phyloP scores from a whole-genome alignment of 2,113 vertebrate species.

The Nerophis ophidion region DNA sequence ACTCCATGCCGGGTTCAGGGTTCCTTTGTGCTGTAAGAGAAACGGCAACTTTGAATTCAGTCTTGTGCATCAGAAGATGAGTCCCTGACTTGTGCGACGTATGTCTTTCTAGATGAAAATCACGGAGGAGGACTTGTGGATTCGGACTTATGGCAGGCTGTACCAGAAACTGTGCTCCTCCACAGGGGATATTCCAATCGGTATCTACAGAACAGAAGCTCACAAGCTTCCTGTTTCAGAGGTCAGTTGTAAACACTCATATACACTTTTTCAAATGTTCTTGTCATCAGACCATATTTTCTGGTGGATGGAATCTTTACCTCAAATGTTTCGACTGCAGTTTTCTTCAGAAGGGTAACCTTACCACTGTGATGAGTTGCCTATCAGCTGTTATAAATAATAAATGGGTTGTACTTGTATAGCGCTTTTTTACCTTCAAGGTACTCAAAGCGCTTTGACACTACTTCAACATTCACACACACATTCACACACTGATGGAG shows the following conservation, averaged over 20 bases:
- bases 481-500: no score
- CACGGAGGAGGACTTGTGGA: constrained; percentile 79
- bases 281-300: no score
- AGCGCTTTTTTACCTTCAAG: no score
- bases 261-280: no score
- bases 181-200: constrained; percentile 77
- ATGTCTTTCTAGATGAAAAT: constrained; percentile 71
- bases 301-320: not conserved
- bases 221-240: constrained; percentile 74
- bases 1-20: constrained; percentile 79
- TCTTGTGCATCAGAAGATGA: not conserved
- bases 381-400: no score
- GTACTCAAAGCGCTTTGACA: no score
- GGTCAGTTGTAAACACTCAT: constrained; percentile 48
- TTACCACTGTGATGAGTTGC: no score
- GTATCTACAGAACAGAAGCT: constrained; percentile 79
- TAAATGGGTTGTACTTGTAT: no score
- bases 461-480: no score
- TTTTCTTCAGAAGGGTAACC: no score
- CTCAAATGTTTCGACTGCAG: no score
- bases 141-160: constrained; percentile 75
- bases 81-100: not conserved
- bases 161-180: constrained; percentile 80
- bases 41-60: constrained; percentile 1
- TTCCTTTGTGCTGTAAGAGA: constrained; percentile 76